Conservation (phyloP, 2,113 vertebrate species). For the Accipiter cooperii region DNA sequence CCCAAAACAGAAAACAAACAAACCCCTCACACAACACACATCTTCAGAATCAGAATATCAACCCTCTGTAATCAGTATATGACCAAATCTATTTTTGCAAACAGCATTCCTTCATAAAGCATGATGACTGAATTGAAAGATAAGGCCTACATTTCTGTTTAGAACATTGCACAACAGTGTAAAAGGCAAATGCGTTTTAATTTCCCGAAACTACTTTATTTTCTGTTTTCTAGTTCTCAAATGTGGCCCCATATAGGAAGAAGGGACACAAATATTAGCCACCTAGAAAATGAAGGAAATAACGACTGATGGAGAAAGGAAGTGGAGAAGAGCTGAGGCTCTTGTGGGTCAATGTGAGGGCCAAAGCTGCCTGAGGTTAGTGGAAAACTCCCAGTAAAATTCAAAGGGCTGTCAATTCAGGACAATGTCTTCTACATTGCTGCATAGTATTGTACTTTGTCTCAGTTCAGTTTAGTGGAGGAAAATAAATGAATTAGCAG, state of each 20-base stretch:
- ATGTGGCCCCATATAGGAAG: background rate
- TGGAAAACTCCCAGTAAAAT: background rate
- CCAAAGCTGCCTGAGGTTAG: background rate
- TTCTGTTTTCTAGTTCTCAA: background rate
- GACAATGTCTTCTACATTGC: background rate
- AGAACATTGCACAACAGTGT: constrained; percentile 33
- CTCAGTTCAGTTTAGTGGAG: background rate
- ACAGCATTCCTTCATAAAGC: background rate
- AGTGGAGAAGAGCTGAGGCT: background rate
- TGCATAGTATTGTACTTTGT: background rate
- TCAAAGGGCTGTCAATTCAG: background rate
- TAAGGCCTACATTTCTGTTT: constrained; percentile 11
- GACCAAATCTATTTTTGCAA: constrained; percentile 1
- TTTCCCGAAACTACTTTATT: background rate
- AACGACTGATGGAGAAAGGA: background rate
- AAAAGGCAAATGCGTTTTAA: background rate
- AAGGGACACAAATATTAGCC: background rate
- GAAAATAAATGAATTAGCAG: background rate
- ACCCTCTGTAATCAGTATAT: background rate
- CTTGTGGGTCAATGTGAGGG: background rate
- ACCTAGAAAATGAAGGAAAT: background rate
- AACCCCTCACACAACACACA: background rate
- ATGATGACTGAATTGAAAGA: constrained; percentile 8
- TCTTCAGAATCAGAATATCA: constrained; percentile 6
- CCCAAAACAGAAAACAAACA: background rate